Evolutionary conservation across 2,888 invertebrate genomes (phyloP).

Genomic region (Gasteruption jaculator): DNA sequence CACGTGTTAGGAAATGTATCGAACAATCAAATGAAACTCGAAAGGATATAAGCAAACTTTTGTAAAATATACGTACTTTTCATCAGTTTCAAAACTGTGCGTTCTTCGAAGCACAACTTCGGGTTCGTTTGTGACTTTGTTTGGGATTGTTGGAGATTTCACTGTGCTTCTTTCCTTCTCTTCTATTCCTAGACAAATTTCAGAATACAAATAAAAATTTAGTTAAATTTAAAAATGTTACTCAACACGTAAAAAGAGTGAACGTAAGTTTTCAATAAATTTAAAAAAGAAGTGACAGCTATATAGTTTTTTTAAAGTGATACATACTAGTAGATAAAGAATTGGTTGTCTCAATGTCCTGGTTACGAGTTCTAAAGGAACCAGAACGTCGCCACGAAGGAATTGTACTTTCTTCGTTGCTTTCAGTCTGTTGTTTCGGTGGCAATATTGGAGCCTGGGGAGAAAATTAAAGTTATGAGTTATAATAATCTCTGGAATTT

Average conservation of each 20-base stretch:
- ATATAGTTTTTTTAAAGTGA: conserved; percentile 33
- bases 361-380: conserved; percentile 56
- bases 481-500: too few species aligned
- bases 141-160: conserved; percentile 46
- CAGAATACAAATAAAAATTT: neutral
- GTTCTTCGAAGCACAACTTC: conserved; percentile 75
- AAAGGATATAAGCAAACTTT: too few species aligned
- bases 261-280: neutral
- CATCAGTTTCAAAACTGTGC: conserved; percentile 84
- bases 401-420: conserved; percentile 57
- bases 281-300: neutral
- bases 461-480: conserved; percentile 8
- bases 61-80: conserved; percentile 78
- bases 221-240: conserved; percentile 24
- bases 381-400: conserved; percentile 66
- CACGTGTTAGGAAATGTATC: too few species aligned
- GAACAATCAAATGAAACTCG: too few species aligned
- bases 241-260: too few species aligned
- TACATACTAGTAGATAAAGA: conserved; percentile 51
- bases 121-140: conserved; percentile 52
- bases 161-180: conserved; percentile 48
- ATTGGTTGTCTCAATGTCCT: conserved; percentile 56
- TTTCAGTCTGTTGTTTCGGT: conserved; percentile 55
- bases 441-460: conserved; percentile 51
- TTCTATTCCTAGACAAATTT: conserved; percentile 41